Evolutionary conservation across 2,113 vertebrate genomes (phyloP).

Genomic region (Scortum barcoo): DNA sequence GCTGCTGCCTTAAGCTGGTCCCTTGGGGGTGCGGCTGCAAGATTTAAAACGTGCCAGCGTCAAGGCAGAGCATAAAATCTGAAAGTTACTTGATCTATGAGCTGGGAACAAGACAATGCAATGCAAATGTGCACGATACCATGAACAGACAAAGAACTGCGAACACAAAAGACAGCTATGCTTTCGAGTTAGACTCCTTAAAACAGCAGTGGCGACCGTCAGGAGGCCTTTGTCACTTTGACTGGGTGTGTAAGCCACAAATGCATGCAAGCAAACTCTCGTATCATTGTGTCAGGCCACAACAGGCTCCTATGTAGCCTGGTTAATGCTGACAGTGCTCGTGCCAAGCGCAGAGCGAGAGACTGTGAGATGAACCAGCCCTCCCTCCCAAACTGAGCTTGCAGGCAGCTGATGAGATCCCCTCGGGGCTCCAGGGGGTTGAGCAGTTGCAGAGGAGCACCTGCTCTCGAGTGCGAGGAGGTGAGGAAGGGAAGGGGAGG

Average conservation of each 20-base stretch:
- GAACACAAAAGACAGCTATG: background rate
- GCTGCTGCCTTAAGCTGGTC: slow-evolving; percentile 75
- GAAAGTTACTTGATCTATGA: slow-evolving; percentile 39
- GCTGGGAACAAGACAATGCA: slow-evolving; percentile 30
- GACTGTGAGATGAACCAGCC: slow-evolving; percentile 48
- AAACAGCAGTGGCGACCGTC: background rate
- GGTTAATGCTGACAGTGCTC: slow-evolving; percentile 51
- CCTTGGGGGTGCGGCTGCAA: slow-evolving; percentile 62
- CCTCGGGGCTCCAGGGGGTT: slow-evolving; percentile 52
- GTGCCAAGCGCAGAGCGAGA: slow-evolving; percentile 64
- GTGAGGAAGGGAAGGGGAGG: slow-evolving; percentile 9
- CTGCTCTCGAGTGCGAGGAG: slow-evolving; percentile 48
- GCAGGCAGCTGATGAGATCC: slow-evolving; percentile 72
- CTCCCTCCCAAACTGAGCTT: slow-evolving; percentile 39
- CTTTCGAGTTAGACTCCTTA: slow-evolving; percentile 1
- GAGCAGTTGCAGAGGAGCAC: slow-evolving; percentile 53
- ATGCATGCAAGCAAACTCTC: slow-evolving; percentile 23
- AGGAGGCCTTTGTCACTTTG: slow-evolving; percentile 1
- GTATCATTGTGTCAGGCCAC: slow-evolving; percentile 36
- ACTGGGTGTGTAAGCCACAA: background rate
- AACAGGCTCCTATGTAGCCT: slow-evolving; percentile 27
- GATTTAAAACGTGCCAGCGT: slow-evolving; percentile 62
- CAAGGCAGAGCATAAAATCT: slow-evolving; percentile 49
- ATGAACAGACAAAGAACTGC: slow-evolving; percentile 10
- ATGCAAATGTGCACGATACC: slow-evolving; percentile 36